These are phyloP conservation scores for Caenorhabditis zanzibari DNA, from an alignment of 2,888 invertebrate genomes.

Conservation along the genomic window DNA sequence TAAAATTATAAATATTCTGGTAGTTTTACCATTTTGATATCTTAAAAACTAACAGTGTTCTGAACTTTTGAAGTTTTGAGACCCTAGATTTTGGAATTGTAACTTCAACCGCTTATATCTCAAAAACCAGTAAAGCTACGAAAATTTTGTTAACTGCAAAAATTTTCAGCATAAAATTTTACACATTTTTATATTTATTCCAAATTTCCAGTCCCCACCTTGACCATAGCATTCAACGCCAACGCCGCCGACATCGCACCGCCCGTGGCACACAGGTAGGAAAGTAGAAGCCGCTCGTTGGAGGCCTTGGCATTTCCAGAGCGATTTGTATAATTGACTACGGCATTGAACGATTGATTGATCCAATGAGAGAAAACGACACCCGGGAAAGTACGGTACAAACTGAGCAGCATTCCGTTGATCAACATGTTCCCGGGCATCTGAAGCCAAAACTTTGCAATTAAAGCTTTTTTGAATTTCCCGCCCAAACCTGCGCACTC, in stretches of 20 bases:
- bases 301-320: constrained; percentile 79
- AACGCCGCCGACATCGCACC: constrained; percentile 73
- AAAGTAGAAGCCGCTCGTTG: constrained; percentile 86
- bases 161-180: too few relatives aligned
- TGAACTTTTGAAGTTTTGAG: too few relatives aligned
- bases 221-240: constrained; percentile 68
- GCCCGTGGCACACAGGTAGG: constrained; percentile 72
- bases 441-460: constrained; percentile 11
- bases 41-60: too few relatives aligned
- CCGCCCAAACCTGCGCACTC: constrained; percentile 91
- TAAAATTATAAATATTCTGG: not conserved
- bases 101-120: too few relatives aligned
- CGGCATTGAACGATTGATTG: constrained; percentile 89
- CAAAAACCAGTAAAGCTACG: not conserved
- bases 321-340: constrained; percentile 98
- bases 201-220: too few relatives aligned
- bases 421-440: constrained; percentile 95
- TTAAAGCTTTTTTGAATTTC: not conserved
- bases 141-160: too few relatives aligned
- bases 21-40: not conserved
- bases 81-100: too few relatives aligned
- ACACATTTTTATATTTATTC: too few relatives aligned
- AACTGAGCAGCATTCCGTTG: constrained; percentile 96
- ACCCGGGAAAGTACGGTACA: constrained; percentile 93
- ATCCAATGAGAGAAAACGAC: constrained; percentile 97